These are phyloP conservation scores for Blennius ocellaris DNA, from an alignment of 2,113 vertebrate species.

Conservation along the genomic window DNA sequence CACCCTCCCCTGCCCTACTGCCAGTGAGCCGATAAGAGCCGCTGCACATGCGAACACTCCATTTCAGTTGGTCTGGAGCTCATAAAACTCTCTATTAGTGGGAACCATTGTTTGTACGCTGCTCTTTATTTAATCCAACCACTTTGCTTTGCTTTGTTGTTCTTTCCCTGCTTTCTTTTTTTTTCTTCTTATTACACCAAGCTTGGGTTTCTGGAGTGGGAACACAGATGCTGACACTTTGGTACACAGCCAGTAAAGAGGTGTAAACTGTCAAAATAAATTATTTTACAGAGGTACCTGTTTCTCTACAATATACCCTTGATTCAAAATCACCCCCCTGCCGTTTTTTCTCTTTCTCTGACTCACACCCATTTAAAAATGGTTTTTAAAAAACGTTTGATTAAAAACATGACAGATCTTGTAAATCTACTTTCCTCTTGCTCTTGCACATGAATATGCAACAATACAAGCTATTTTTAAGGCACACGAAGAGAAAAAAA, in stretches of 20 bases:
- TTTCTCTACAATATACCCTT: neutral
- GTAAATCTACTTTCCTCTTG: neutral
- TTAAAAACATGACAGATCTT: slow-evolving; percentile 5
- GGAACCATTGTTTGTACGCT: slow-evolving; percentile 87
- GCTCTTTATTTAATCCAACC: slow-evolving; percentile 74
- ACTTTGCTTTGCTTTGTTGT: slow-evolving; percentile 67
- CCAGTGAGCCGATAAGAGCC: slow-evolving; percentile 87
- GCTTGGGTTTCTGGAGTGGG: slow-evolving; percentile 47
- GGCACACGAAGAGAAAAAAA: neutral
- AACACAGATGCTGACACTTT: slow-evolving; percentile 44
- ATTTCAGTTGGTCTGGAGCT: slow-evolving; percentile 85
- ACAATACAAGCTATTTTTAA: slow-evolving; percentile 4
- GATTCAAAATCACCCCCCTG: neutral
- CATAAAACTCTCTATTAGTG: slow-evolving; percentile 94
- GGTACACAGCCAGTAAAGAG: slow-evolving; percentile 19
- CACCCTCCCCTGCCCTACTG: slow-evolving; percentile 81
- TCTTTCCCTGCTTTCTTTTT: slow-evolving; percentile 28
- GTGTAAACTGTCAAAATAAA: slow-evolving; percentile 42
- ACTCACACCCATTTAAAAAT: neutral
- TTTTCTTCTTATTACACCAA: slow-evolving; percentile 27
- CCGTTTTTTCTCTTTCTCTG: neutral
- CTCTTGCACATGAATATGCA: neutral
- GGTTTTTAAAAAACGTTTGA: neutral
- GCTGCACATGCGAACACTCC: slow-evolving; percentile 81
- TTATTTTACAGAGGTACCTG: slow-evolving; percentile 31